These are phyloP conservation scores for Myopa testacea DNA, from an alignment of 2,888 invertebrate genomes.

Conservation along the genomic window DNA sequence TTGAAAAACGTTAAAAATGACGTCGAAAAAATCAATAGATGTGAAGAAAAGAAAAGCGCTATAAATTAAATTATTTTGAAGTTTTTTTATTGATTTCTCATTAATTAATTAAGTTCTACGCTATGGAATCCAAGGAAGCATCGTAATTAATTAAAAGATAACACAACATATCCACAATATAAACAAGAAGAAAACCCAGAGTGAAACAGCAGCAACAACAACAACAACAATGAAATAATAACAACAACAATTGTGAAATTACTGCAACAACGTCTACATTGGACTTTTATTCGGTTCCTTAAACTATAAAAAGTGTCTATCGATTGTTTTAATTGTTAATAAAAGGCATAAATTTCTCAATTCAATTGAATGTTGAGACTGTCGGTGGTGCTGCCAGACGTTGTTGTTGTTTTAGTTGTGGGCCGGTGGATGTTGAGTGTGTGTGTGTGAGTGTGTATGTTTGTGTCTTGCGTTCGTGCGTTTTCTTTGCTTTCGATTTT, in stretches of 20 bases:
- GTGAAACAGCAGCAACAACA: not conserved
- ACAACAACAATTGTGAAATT: slow-evolving; percentile 10
- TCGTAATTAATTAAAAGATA: not conserved
- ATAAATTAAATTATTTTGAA: not conserved
- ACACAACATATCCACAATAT: not conserved
- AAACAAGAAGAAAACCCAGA: not conserved
- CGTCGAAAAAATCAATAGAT: not conserved
- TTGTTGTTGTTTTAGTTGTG: no score
- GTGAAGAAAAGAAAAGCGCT: not conserved
- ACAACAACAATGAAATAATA: slow-evolving; percentile 6
- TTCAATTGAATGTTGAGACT: not conserved
- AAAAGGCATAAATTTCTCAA: slow-evolving; percentile 27
- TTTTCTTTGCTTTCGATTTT: no score
- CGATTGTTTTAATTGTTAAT: slow-evolving; percentile 18
- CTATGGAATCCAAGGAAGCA: no score
- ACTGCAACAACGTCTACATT: slow-evolving; percentile 27
- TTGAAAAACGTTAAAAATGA: not conserved
- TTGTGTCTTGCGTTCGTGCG: no score
- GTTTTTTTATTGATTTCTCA: not conserved
- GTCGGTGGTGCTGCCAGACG: not conserved
- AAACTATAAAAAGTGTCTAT: not conserved
- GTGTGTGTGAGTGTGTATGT: no score
- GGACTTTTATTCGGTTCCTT: slow-evolving; percentile 15
- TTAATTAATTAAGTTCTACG: not conserved
- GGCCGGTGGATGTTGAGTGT: no score